Conservation (phyloP, 2,113 vertebrate genomes). For the Passer montanus region DNA sequence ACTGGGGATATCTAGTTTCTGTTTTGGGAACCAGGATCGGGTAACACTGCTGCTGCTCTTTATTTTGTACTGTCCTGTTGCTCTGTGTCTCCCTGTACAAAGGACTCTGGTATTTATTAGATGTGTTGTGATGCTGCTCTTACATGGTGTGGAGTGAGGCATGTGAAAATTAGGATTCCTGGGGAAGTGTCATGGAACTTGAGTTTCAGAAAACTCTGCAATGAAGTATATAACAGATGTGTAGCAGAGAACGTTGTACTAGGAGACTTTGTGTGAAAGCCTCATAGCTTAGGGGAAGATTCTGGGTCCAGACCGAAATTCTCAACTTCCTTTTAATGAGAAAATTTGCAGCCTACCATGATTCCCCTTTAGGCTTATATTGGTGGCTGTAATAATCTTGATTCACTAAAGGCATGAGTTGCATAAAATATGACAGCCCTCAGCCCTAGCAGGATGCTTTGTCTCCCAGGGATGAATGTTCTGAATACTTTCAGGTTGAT, state of each 20-base stretch:
- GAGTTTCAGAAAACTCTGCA: not conserved
- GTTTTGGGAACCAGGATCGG: not conserved
- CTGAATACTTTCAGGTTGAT: conserved; percentile 28
- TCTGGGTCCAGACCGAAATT: not conserved
- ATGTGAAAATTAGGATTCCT: not conserved
- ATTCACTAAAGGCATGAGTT: not conserved
- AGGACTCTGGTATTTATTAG: not conserved
- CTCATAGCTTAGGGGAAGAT: not conserved
- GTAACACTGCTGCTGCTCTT: not conserved
- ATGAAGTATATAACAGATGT: not conserved
- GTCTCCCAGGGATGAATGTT: not conserved
- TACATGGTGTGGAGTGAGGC: not conserved
- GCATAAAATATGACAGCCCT: conserved; percentile 27
- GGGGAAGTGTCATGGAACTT: not conserved
- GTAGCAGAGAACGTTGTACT: not conserved
- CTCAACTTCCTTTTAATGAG: not conserved
- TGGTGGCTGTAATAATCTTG: conserved; percentile 6
- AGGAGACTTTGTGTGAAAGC: not conserved
- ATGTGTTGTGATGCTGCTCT: not conserved
- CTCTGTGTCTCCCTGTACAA: not conserved
- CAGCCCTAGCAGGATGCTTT: not conserved
- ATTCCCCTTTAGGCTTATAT: not conserved
- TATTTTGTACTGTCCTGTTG: not conserved
- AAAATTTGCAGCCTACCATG: not conserved
- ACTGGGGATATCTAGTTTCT: not conserved